Conservation (phyloP, 2,113 vertebrate genomes). For the Cromileptes altivelis region DNA sequence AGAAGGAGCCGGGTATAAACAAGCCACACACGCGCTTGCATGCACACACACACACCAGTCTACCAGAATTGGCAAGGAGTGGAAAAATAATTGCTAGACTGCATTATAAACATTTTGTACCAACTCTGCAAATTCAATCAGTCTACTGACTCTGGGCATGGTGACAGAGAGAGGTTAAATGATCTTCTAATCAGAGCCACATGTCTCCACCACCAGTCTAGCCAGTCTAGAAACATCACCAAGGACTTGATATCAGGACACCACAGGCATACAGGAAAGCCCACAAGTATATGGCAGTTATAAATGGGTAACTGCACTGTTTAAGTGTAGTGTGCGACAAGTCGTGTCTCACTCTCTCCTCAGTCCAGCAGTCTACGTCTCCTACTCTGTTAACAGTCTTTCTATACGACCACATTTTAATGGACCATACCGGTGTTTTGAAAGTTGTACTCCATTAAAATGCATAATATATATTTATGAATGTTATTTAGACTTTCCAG, state of each 20-base stretch:
- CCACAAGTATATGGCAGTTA: conserved; percentile 63
- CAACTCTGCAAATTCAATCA: conserved; percentile 85
- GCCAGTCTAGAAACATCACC: conserved; percentile 71
- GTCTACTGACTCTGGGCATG: conserved; percentile 78
- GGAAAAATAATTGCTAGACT: conserved; percentile 78
- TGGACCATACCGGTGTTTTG: conserved; percentile 11
- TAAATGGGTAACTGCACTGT: conserved; percentile 48
- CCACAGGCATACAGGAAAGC: conserved; percentile 50
- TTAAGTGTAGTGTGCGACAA: conserved; percentile 27
- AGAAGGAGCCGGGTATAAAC: conserved; percentile 51
- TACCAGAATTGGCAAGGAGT: conserved; percentile 66
- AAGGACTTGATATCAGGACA: conserved; percentile 65
- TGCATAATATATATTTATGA: conserved; percentile 3
- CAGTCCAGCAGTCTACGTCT: conserved; percentile 9
- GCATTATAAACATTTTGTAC: conserved; percentile 82
- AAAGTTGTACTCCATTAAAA: background rate
- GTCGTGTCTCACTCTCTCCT: conserved; percentile 18
- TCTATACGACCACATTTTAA: conserved; percentile 11
- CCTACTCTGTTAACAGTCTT: conserved; percentile 14
- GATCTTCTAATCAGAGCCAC: conserved; percentile 84
- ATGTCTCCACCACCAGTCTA: conserved; percentile 80
- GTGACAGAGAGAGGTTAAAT: conserved; percentile 78
- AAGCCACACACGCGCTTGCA: conserved; percentile 44
- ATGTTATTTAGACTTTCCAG: background rate
- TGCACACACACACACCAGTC: conserved; percentile 41